Conservation (phyloP, 2,888 invertebrate species). For the Drepanosiphum platanoidis region DNA sequence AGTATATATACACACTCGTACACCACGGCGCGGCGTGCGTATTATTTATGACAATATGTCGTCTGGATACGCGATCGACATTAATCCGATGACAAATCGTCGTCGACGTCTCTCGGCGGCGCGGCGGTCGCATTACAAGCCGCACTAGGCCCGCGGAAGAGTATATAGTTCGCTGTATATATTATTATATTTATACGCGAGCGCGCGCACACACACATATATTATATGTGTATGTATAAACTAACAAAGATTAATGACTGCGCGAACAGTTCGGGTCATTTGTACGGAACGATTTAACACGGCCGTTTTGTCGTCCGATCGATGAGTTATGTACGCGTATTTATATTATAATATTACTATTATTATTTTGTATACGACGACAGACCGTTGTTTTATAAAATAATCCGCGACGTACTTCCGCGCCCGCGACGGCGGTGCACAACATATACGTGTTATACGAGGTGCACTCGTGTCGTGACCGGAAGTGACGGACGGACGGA, state of each 20-base stretch:
- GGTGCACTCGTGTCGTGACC: too few species aligned
- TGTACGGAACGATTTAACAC: constrained; percentile 39
- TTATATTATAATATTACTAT: background rate
- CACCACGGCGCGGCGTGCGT: background rate
- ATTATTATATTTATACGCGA: background rate
- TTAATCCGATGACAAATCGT: constrained; percentile 60
- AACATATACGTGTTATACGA: too few species aligned
- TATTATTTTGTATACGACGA: too few species aligned
- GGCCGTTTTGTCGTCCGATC: constrained; percentile 49
- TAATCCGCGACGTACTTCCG: too few species aligned
- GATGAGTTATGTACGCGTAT: background rate
- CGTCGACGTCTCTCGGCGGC: constrained; percentile 14
- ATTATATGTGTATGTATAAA: too few species aligned
- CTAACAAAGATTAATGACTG: constrained; percentile 55
- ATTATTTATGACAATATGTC: constrained; percentile 49
- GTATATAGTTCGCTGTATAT: background rate
- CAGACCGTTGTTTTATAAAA: too few species aligned
- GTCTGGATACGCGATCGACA: constrained; percentile 38
- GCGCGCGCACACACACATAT: too few species aligned
- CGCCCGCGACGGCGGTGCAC: too few species aligned
- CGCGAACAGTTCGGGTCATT: constrained; percentile 44
- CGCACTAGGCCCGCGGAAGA: background rate
- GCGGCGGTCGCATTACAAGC: constrained; percentile 13
- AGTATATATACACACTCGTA: too few species aligned
- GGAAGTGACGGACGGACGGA: background rate